Base-by-base conservation (phyloP, 2,113 vertebrate species). In the Phyllostomus discolor region DNA sequence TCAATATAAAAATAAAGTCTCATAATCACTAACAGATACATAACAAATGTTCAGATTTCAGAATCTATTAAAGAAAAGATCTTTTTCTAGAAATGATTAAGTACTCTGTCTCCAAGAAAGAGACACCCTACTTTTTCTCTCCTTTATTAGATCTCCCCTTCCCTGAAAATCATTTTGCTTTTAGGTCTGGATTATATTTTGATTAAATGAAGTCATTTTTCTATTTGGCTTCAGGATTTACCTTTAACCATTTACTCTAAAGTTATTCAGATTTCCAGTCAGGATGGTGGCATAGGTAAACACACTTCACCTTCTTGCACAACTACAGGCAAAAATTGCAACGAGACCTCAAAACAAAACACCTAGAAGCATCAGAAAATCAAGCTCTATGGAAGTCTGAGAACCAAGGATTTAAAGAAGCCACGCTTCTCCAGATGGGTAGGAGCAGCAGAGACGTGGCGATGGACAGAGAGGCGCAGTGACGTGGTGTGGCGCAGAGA, bases 211-310 rank as follows among this genome's bases (percentile, higher is more conserved):
- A 86, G 64, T 76, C 73, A 24, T 75, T 69, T 54, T 76, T 80
- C 31, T 75, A n/a, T 92, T 96, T 88, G 50, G 24, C 43, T 89
- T 90, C 90, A 80, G 43, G 50, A 87, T 88, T 66, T 35, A 79
- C 59, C 52, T 72, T 72, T 43, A 90, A 14, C 69, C 33, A 87
- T 83, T 82, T 82, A 76, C 26, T 78, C 67, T 83, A 50, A 90
- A 93, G 28, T 87, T 46, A 83, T 66, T 95, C 14, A 73, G 59
- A 28, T 24, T 28, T 62, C 26, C 8, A 28, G 59, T 62, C 59
- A 62, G 26, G 24, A 62, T 28, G 59, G 59, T 1, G 10, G 22
- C 24, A 57, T 24, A 59, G 57, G 26, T 62, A 62, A 62, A 62
- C 59, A 62, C 26, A 28, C 24, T 62, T 62, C 4, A 1, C 59